Evolutionary conservation across 1,140 invertebrate genomes (phyloP).

Genomic region (Orius insidiosus): DNA sequence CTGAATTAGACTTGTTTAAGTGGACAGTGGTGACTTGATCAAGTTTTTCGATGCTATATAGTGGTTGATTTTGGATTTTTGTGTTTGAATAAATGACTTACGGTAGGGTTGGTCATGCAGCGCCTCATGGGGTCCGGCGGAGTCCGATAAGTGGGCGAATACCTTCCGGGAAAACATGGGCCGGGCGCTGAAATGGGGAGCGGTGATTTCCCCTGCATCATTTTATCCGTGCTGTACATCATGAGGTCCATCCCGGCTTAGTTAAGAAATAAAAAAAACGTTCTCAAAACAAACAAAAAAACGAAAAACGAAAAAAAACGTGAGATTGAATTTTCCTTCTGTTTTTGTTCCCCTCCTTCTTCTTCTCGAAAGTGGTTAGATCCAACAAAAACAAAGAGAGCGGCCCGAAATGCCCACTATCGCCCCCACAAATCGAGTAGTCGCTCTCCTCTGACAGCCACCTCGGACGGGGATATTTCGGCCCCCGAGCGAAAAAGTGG

Average conservation of each 20-base stretch:
- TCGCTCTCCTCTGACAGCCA: neutral
- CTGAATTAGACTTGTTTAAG: too few species aligned
- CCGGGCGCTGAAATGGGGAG: constrained; percentile 47
- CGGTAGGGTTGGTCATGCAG: constrained; percentile 67
- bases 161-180: constrained; percentile 61
- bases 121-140: constrained; percentile 43
- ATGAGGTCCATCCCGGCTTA: constrained; percentile 17
- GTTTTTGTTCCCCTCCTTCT: too few species aligned
- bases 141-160: constrained; percentile 58
- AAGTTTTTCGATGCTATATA: too few species aligned
- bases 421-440: too few species aligned
- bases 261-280: too few species aligned
- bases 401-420: constrained; percentile 6
- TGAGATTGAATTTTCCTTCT: constrained; percentile 16
- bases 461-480: constrained; percentile 8
- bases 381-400: constrained; percentile 14
- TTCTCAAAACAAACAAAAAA: neutral
- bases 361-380: too few species aligned
- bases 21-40: too few species aligned
- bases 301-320: neutral
- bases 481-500: constrained; percentile 7
- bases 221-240: constrained; percentile 54
- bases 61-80: too few species aligned
- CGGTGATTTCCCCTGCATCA: constrained; percentile 48
- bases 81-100: constrained; percentile 30